These are phyloP conservation scores for Phymanthus crucifer DNA, from an alignment of 92 coral and sea anemone species.

Conservation along the genomic window DNA sequence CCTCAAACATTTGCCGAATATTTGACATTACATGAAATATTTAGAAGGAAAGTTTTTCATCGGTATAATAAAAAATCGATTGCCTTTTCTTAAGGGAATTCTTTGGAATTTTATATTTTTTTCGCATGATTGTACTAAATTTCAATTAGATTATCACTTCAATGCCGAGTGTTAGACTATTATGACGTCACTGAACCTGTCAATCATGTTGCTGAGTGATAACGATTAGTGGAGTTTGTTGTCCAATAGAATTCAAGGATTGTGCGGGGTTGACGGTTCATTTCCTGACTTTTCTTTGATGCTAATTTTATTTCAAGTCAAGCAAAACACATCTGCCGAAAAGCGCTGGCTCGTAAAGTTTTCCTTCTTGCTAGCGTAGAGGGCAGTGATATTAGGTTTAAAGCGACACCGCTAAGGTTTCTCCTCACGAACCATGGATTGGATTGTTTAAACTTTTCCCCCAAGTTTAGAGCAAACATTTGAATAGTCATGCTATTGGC, in stretches of 20 bases:
- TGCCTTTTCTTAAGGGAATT: not conserved
- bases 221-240: not conserved
- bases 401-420: not conserved
- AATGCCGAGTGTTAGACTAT: not conserved
- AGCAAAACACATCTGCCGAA: slow-evolving; percentile 22
- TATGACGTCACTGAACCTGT: slow-evolving; percentile 16
- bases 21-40: not conserved
- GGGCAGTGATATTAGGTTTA: not conserved
- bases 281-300: slow-evolving; percentile 27
- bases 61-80: not conserved
- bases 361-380: not conserved
- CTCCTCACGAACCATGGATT: not conserved
- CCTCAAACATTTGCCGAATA: not conserved
- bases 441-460: not conserved
- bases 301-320: slow-evolving; percentile 26
- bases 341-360: not conserved
- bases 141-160: not conserved
- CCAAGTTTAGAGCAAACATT: slow-evolving; percentile 3
- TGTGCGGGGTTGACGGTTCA: slow-evolving; percentile 31
- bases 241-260: slow-evolving; percentile 32
- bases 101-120: not conserved
- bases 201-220: slow-evolving; percentile 21
- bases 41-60: too few species aligned
- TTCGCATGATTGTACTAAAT: not conserved
- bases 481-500: not conserved